Evolutionary conservation across 2,888 invertebrate genomes (phyloP).

Genomic region (Harpalus rubripes): DNA sequence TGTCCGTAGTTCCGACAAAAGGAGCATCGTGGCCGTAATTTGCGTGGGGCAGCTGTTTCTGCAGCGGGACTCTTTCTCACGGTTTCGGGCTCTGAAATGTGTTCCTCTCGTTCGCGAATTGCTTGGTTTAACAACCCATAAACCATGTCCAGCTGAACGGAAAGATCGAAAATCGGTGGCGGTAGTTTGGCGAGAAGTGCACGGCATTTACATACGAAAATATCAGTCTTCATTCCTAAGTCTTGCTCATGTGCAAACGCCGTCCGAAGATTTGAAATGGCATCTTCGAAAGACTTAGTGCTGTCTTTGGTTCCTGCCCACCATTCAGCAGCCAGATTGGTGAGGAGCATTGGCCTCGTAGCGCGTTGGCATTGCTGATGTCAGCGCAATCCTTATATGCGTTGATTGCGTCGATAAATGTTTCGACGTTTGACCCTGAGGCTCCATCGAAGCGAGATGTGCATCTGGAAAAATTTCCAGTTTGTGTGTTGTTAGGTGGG

Average conservation of each 20-base stretch:
- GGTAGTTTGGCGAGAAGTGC: conserved; percentile 16
- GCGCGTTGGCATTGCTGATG: too few species aligned
- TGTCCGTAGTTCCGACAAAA: not conserved
- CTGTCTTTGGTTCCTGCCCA: conserved; percentile 67
- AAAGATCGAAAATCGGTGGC: too few species aligned
- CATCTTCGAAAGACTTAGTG: conserved; percentile 33
- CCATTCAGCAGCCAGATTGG: conserved; percentile 64
- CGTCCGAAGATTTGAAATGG: conserved; percentile 16
- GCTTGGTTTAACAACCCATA: conserved; percentile 3
- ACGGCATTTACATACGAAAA: conserved; percentile 13
- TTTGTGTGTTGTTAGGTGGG: too few species aligned
- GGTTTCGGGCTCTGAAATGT: too few species aligned
- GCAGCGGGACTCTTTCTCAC: too few species aligned
- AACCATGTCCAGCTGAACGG: conserved; percentile 45
- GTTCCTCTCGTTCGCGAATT: not conserved
- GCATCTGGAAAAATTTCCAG: too few species aligned
- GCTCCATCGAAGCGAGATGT: not conserved
- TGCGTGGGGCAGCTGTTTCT: not conserved
- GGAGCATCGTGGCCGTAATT: not conserved
- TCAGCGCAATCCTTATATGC: too few species aligned
- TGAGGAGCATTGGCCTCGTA: conserved; percentile 67
- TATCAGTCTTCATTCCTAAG: not conserved
- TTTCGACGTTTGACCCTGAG: not conserved
- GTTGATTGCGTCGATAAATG: conserved; percentile 62
- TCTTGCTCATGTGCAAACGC: conserved; percentile 40